Evolutionary conservation across 2,888 invertebrate species (phyloP), one percentile per base, ranked within the genome.

Genomic region (Baronia brevicornis): DNA sequence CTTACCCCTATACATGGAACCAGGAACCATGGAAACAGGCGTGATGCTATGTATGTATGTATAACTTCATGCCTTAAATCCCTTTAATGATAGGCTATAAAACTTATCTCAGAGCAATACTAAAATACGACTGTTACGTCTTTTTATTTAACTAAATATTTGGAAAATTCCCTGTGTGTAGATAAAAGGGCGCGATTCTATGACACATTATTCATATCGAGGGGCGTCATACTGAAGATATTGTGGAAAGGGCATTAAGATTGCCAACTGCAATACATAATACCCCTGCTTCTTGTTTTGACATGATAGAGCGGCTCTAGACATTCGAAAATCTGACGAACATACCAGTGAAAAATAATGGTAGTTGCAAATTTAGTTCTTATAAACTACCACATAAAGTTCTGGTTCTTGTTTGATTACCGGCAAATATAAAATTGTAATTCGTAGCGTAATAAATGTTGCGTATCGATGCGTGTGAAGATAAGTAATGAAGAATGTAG

Each of bases 191-290:
- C 70, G 66, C 70, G 70, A 75, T 79, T 67, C 64, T 64, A 70
- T 67, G 70, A 74, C 78, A 75, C 78, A 82, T 84, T 82, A 82
- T 77, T 82, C 84, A 84, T 80, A 82, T 72, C 50, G 69, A 68
- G 70, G 77, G 79, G 79, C 66, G 75, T 74, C 73, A 63, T 60
- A 69, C 72, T 78, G 71, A 79, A 80, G 79, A 80, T 82, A 82
- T 78, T 72, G 78, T 70, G 68, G 73, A 82, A 77, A 77, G 78
- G 80, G 79, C 80, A 79, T 79, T 79, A 78, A 80, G 80, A 78
- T 80, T 79, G 75, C 80, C 77, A 71, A 72, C 66, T 78, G 74
- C 75, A 74, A 74, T 80, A 75, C 75, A 73, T 75, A 73, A 69
- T 69, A 60, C 70, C 70, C 70, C 68, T 60, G 55, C 64, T 71